Evolutionary conservation across 2,888 invertebrate genomes (phyloP).

Genomic region (Nomada fucata): DNA sequence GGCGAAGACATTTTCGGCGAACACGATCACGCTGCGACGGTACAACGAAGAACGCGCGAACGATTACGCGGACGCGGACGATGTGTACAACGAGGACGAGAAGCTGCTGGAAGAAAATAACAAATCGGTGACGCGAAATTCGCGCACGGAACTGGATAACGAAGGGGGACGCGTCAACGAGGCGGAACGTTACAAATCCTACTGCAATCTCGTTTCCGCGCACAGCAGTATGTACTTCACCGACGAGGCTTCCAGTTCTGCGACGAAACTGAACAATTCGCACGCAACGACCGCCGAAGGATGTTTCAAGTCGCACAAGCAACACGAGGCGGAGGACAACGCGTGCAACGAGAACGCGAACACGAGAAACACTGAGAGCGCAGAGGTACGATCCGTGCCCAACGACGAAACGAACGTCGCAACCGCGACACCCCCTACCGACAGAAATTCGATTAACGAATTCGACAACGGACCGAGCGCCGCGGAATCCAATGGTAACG

Average conservation of each 20-base stretch:
- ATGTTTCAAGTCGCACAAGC: neutral
- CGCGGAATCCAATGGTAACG: neutral
- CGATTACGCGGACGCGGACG: neutral
- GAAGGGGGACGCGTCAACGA: neutral
- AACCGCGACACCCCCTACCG: neutral
- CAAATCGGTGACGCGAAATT: neutral
- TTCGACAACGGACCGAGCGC: neutral
- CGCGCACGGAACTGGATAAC: neutral
- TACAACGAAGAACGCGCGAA: neutral
- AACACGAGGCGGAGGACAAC: neutral
- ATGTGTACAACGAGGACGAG: neutral
- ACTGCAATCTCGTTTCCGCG: slow-evolving; percentile 55
- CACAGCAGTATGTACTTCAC: slow-evolving; percentile 70
- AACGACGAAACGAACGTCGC: neutral
- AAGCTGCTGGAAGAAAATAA: neutral
- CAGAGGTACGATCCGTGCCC: neutral
- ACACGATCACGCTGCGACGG: slow-evolving; percentile 31
- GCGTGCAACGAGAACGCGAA: neutral
- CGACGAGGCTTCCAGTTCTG: slow-evolving; percentile 59
- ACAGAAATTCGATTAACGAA: neutral
- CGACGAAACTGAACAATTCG: slow-evolving; percentile 31
- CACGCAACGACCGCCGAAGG: slow-evolving; percentile 6
- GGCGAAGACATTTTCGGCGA: slow-evolving; percentile 9
- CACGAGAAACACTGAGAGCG: neutral
- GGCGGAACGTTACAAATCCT: slow-evolving; percentile 33